phyloP scores from a whole-genome alignment of 2,888 invertebrate genomes.

The Chymomyza caudatula region DNA sequence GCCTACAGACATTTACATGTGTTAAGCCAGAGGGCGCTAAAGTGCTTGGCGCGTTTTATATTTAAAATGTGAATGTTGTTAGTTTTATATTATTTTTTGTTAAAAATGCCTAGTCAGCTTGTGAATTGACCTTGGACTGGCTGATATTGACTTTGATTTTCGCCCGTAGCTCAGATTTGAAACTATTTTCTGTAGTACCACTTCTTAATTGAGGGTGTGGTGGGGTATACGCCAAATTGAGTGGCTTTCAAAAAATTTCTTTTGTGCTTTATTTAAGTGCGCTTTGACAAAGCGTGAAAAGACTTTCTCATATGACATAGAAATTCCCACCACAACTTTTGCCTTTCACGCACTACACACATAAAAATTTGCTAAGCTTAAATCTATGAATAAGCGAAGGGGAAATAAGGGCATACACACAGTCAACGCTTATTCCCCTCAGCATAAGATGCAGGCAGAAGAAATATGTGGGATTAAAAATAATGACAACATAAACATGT shows the following conservation, averaged over 20 bases:
- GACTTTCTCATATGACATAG: constrained; percentile 8
- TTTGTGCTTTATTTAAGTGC: constrained; percentile 42
- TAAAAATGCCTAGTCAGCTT: too few relatives aligned
- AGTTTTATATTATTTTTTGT: too few relatives aligned
- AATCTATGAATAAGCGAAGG: background rate
- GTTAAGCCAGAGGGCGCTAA: background rate
- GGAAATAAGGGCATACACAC: background rate
- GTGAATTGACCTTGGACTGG: constrained; percentile 44
- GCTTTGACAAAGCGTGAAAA: constrained; percentile 1
- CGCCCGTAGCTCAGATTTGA: constrained; percentile 25
- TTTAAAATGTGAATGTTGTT: background rate
- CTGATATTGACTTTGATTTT: constrained; percentile 48
- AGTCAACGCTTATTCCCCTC: background rate
- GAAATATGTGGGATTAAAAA: constrained; percentile 49
- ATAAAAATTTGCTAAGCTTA: background rate
- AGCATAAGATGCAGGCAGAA: constrained; percentile 1
- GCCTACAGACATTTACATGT: background rate
- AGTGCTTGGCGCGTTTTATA: background rate
- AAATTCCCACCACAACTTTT: constrained; percentile 20
- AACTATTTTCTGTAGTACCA: constrained; percentile 26
- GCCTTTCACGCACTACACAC: background rate
- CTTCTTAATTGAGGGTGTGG: constrained; percentile 29
- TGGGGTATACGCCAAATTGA: constrained; percentile 9
- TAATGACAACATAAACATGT: constrained; percentile 62
- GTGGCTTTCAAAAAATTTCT: constrained; percentile 36